These are phyloP conservation scores for Amphiura filiformis DNA, from an alignment of 35 echinoderm and acorn worm genomes.

Conservation along the genomic window DNA sequence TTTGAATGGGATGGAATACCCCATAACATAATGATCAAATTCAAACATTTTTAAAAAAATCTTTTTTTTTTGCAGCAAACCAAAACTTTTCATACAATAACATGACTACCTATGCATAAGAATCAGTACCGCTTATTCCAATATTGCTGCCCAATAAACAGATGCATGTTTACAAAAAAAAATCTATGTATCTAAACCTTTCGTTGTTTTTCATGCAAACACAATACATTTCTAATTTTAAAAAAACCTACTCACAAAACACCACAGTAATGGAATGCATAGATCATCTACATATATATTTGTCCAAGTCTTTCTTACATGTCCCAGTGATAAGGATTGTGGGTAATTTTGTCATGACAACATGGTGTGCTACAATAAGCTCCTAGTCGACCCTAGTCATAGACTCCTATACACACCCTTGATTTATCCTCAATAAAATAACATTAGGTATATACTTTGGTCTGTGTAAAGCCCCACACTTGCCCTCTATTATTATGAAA, in stretches of 20 bases:
- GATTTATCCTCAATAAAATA: no score
- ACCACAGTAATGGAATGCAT: not conserved
- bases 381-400: no score
- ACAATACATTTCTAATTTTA: not conserved
- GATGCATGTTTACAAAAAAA: not conserved
- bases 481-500: no score
- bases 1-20: not conserved
- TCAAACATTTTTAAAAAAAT: not conserved
- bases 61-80: not conserved
- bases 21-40: not conserved
- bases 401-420: no score
- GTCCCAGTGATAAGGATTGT: not conserved
- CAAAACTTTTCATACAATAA: not conserved
- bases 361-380: no score
- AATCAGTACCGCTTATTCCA: not conserved
- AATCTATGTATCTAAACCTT: not conserved
- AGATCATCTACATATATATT: conserved; percentile 8
- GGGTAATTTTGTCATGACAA: no score
- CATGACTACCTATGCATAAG: not conserved
- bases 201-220: conserved; percentile 11
- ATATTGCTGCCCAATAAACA: not conserved
- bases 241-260: not conserved
- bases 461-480: no score
- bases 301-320: not conserved
- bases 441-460: no score